phyloP scores from a whole-genome alignment of 2,113 vertebrate genomes.

The Hystrix cristata region DNA sequence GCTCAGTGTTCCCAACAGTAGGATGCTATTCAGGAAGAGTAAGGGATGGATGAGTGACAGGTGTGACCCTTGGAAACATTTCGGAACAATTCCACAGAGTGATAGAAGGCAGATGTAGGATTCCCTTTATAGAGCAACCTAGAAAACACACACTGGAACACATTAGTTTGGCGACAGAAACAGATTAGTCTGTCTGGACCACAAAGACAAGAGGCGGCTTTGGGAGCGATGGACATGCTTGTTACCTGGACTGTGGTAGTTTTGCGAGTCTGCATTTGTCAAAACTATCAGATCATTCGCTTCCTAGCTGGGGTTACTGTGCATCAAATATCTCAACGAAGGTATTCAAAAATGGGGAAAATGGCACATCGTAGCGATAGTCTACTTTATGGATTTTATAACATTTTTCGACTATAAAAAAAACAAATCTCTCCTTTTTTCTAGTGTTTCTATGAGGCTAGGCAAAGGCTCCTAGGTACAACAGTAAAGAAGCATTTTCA shows the following conservation, averaged over 20 bases:
- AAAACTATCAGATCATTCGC: neutral
- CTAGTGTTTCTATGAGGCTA: neutral
- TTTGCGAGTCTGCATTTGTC: neutral
- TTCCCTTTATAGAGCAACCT: too few species aligned
- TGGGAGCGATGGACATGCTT: accelerated
- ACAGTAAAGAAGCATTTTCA: neutral
- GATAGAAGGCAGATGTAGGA: neutral
- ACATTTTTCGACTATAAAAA: neutral
- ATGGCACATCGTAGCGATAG: accelerated
- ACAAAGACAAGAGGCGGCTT: neutral
- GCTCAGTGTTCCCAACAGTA: accelerated
- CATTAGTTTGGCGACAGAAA: neutral
- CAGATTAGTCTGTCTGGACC: neutral
- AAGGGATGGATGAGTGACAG: too few species aligned
- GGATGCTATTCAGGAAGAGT: neutral
- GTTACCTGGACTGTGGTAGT: neutral
- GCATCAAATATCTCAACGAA: too few species aligned
- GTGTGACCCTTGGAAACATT: accelerated
- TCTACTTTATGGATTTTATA: neutral
- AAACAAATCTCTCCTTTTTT: neutral
- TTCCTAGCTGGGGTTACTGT: too few species aligned
- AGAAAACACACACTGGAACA: neutral
- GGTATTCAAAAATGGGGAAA: too few species aligned
- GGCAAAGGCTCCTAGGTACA: neutral
- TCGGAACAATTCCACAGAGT: neutral